Percentiles rank a stretch among this genome's conserved stretches.
These are phyloP conservation scores for Peromyscus polionotus DNA, from an alignment of 2,113 vertebrate species.

Conservation along the genomic window DNA sequence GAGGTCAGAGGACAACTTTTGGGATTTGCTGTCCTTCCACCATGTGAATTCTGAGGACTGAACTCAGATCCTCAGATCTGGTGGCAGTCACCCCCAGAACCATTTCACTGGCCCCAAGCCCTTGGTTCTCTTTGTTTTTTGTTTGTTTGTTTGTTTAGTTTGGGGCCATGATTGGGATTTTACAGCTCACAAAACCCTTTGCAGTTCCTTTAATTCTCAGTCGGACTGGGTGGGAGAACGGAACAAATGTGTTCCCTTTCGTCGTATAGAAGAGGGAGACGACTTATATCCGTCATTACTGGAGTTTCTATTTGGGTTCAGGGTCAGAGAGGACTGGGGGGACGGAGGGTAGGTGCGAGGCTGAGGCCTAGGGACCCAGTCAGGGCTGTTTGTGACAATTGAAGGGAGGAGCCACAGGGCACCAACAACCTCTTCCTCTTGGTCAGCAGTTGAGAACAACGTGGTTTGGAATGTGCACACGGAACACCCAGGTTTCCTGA, in stretches of 20 bases:
- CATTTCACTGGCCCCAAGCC: not conserved
- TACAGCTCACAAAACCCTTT: not conserved
- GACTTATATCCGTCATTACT: no score
- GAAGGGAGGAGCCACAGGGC: rapidly evolving
- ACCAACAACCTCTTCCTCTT: rapidly evolving
- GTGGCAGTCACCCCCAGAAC: not conserved
- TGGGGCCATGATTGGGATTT: not conserved
- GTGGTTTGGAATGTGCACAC: rapidly evolving
- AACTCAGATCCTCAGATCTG: not conserved
- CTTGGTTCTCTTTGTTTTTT: not conserved
- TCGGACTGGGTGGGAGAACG: rapidly evolving
- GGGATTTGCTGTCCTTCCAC: not conserved
- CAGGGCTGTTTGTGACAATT: not conserved
- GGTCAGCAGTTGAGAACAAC: not conserved
- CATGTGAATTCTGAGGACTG: not conserved
- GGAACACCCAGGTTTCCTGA: rapidly evolving
- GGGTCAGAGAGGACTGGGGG: no score
- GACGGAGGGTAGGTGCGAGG: rapidly evolving
- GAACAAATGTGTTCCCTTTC: not conserved
- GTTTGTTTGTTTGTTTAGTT: not conserved
- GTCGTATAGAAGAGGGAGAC: not conserved
- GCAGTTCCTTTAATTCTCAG: not conserved
- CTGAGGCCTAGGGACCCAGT: not conserved
- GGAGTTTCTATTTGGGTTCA: not conserved
- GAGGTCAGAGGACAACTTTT: not conserved